Percentiles rank a stretch among this genome's conserved stretches.
Evolutionary conservation across 2,888 invertebrate genomes (phyloP).

Genomic region (Nasonovia ribisnigri): DNA sequence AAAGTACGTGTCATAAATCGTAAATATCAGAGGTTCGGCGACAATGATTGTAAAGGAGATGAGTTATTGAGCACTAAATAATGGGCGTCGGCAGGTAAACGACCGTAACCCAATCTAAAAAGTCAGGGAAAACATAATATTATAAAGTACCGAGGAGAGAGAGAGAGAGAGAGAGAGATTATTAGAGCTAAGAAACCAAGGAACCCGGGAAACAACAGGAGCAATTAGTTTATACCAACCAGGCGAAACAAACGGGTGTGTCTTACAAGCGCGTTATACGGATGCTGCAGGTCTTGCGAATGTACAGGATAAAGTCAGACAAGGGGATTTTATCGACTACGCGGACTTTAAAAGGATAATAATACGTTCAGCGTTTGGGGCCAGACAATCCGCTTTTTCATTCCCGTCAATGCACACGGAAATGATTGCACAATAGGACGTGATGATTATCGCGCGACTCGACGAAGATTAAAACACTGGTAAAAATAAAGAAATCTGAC

Average conservation of each 20-base stretch:
- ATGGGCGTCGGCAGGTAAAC: background rate
- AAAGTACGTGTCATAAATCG: background rate
- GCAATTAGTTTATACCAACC: background rate
- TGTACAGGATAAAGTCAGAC: background rate
- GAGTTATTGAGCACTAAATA: background rate
- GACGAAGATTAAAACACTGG: background rate
- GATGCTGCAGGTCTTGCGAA: background rate
- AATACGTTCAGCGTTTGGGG: background rate
- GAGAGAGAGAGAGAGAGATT: background rate
- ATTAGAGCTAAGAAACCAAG: background rate
- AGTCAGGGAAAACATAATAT: background rate
- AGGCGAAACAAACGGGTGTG: background rate
- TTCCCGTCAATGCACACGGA: background rate
- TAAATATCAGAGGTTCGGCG: background rate
- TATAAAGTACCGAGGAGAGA: background rate
- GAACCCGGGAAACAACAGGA: background rate
- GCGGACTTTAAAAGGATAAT: background rate
- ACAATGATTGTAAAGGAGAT: background rate
- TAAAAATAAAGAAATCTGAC: background rate
- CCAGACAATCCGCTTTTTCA: conserved; percentile 12
- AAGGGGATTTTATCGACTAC: background rate
- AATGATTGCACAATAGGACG: background rate
- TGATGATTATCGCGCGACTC: background rate
- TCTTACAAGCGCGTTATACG: background rate
- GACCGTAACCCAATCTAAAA: background rate